Evolutionary conservation across 2,113 vertebrate species (phyloP).

Genomic region (Amia ocellicauda): DNA sequence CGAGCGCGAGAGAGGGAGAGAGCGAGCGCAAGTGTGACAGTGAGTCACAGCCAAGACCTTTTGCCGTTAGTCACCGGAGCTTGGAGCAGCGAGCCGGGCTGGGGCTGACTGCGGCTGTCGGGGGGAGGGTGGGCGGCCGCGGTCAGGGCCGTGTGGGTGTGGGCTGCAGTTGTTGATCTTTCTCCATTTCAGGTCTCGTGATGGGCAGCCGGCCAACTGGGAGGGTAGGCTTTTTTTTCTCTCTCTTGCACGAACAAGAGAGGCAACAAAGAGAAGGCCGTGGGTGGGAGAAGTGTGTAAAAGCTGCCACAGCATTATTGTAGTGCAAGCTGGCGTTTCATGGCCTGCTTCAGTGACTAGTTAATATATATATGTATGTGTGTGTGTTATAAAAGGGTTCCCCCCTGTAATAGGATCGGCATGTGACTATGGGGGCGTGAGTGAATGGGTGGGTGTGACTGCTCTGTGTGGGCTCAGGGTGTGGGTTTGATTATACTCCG

Average conservation of each 20-base stretch:
- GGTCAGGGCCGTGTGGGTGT: conserved; percentile 12
- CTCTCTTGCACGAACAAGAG: conserved; percentile 28
- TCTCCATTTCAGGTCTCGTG: conserved; percentile 7
- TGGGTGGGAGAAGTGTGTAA: conserved; percentile 41
- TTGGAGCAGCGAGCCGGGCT: conserved; percentile 17
- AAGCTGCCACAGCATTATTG: conserved; percentile 39
- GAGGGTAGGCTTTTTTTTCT: conserved; percentile 20
- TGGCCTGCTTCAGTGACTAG: not conserved
- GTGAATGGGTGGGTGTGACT: conserved; percentile 34
- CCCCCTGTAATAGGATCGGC: conserved; percentile 3
- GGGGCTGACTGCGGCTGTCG: conserved; percentile 16
- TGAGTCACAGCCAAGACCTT: conserved; percentile 39
- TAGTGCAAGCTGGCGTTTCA: conserved; percentile 35
- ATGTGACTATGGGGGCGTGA: conserved; percentile 5
- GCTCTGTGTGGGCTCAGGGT: conserved; percentile 45
- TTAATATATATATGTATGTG: not conserved
- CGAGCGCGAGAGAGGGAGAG: not conserved
- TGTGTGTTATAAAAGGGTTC: not conserved
- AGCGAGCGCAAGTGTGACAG: not conserved
- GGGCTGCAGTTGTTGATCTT: conserved; percentile 35
- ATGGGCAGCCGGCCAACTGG: conserved; percentile 21
- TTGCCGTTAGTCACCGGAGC: conserved; percentile 38
- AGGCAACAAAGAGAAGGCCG: conserved; percentile 31
- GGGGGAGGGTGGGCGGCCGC: conserved; percentile 19
- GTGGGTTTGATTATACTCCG: conserved; percentile 48